Percentiles rank a stretch among this genome's conserved stretches.
Conservation (phyloP, 1,140 invertebrate genomes). For the Cotesia glomerata region DNA sequence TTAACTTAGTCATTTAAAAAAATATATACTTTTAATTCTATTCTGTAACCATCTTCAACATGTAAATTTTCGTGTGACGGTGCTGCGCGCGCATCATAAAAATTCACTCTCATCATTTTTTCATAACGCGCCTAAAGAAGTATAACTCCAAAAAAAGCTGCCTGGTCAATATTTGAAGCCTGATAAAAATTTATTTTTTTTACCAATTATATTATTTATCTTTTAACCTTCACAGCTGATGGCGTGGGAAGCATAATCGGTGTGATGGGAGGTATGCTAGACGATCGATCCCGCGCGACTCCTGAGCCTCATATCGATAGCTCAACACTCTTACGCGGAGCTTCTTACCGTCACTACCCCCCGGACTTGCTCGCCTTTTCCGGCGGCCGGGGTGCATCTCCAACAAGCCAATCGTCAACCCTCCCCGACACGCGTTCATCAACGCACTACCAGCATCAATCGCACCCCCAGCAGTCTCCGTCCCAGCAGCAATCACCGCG, state of each 20-base stretch:
- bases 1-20: too few species aligned
- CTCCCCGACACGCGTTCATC: conserved; percentile 71
- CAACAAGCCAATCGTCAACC: conserved; percentile 75
- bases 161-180: too few species aligned
- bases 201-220: conserved; percentile 28
- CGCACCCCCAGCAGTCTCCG: too few species aligned
- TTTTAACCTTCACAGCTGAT: conserved; percentile 47
- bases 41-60: too few species aligned
- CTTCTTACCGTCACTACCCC: conserved; percentile 70
- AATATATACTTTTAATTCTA: too few species aligned
- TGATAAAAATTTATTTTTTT: conserved; percentile 33
- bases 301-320: conserved; percentile 40
- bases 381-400: conserved; percentile 62
- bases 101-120: too few species aligned
- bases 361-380: conserved; percentile 84
- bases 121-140: too few species aligned
- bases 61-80: too few species aligned
- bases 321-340: conserved; percentile 58
- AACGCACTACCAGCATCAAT: conserved; percentile 42
- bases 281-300: conserved; percentile 27
- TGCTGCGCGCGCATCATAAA: too few species aligned
- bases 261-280: conserved; percentile 34
- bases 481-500: too few species aligned
- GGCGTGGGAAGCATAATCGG: conserved; percentile 33
- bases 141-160: too few species aligned